These are phyloP conservation scores for Zalophus californianus DNA, from an alignment of 2,797 vertebrate genomes.

Conservation along the genomic window DNA sequence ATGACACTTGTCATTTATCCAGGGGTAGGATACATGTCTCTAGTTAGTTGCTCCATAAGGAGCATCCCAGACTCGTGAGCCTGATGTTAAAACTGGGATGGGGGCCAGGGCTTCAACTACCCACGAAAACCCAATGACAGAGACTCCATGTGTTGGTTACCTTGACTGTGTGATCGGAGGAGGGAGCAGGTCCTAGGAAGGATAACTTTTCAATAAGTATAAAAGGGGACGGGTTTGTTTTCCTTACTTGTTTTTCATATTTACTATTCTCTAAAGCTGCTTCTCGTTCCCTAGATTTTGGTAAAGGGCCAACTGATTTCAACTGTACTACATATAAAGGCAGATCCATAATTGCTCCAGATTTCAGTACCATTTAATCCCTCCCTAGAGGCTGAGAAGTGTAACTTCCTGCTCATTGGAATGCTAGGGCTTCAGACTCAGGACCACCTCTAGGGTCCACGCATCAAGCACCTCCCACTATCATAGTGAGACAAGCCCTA, in stretches of 20 bases:
- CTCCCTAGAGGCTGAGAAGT: not conserved
- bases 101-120: not conserved
- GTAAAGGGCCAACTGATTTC: constrained; percentile 74
- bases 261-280: constrained; percentile 67
- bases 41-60: not conserved
- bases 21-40: not conserved
- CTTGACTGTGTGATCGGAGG: constrained; percentile 72
- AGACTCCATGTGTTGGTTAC: constrained; percentile 63
- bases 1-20: not conserved
- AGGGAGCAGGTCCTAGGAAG: not conserved
- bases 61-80: too few species aligned
- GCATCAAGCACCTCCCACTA: constrained; percentile 70
- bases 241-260: constrained; percentile 79
- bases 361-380: not conserved
- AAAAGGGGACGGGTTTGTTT: constrained; percentile 60
- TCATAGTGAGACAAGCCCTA: not conserved
- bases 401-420: not conserved
- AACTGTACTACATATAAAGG: constrained; percentile 15
- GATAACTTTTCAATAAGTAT: constrained; percentile 67
- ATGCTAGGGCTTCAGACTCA: not conserved
- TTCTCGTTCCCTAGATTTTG: constrained; percentile 65
- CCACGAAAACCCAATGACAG: constrained; percentile 40
- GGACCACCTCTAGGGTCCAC: constrained; percentile 37
- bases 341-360: not conserved
- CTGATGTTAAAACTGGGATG: not conserved